A percentile compares a stretch with the other conserved stretches of the same genome.
Evolutionary conservation across 37 sponge, comb jelly and placozoan genomes (phyloP).

Genomic region (Theonella swinhoei): DNA sequence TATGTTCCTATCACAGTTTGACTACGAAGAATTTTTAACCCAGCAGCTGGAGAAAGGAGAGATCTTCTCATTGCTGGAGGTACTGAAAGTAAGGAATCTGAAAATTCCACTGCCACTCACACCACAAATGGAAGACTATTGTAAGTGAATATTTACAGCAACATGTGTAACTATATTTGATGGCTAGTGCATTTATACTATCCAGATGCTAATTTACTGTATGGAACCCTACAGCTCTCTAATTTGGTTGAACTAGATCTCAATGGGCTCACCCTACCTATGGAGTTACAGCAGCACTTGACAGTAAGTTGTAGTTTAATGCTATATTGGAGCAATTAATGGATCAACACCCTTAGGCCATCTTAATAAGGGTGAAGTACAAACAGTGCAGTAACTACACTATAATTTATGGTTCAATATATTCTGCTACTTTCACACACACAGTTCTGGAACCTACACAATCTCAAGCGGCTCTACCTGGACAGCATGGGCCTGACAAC

Average conservation of each 20-base stretch:
- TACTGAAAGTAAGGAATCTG: conserved; percentile 19
- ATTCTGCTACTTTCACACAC: too few species aligned
- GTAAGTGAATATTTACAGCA: neutral
- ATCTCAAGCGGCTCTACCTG: conserved; percentile 52
- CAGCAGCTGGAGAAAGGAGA: neutral
- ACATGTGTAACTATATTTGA: neutral
- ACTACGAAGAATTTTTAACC: conserved; percentile 33
- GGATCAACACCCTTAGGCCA: too few species aligned
- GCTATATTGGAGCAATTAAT: neutral
- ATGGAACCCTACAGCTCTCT: conserved; percentile 37
- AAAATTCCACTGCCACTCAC: neutral
- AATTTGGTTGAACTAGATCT: conserved; percentile 53
- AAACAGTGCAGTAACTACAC: neutral
- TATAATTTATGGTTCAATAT: neutral
- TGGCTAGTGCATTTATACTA: neutral
- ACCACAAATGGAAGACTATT: conserved; percentile 1
- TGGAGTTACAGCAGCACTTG: conserved; percentile 29
- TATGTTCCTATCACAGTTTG: conserved; percentile 23
- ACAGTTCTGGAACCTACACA: conserved; percentile 65
- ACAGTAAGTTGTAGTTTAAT: conserved; percentile 27
- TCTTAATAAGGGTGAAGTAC: neutral
- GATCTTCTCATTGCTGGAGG: conserved; percentile 4
- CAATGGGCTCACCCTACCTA: conserved; percentile 1
- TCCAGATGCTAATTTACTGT: conserved; percentile 10
- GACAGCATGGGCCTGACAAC: conserved; percentile 21